Conservation (phyloP, 1,140 invertebrate species). For the Caerostris darwini region DNA sequence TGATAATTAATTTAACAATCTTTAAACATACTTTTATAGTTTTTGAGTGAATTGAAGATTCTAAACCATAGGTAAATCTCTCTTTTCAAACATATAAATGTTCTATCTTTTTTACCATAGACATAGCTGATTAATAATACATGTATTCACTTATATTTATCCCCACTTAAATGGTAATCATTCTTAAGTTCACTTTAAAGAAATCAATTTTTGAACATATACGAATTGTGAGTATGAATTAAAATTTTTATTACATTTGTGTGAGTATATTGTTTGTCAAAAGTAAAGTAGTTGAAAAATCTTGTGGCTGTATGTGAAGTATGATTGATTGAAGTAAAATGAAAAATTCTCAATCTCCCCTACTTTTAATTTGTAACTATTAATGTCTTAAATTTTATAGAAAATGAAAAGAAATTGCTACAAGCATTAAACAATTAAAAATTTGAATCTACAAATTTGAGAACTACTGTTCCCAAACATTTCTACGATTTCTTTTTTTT, state of each 20-base stretch:
- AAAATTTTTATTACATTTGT: not conserved
- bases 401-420: too few relatives aligned
- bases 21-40: too few relatives aligned
- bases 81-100: too few relatives aligned
- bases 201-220: not conserved
- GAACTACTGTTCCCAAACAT: conserved; percentile 67
- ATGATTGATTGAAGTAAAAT: not conserved
- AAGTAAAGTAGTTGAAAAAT: not conserved
- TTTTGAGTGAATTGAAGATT: too few relatives aligned
- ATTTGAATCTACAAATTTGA: conserved; percentile 10
- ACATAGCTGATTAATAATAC: too few relatives aligned
- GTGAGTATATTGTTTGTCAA: not conserved
- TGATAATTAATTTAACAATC: too few relatives aligned
- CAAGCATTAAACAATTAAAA: too few relatives aligned
- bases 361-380: not conserved
- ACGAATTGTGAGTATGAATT: not conserved
- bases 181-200: not conserved
- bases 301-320: not conserved
- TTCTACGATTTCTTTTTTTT: not conserved
- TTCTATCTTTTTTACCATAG: too few relatives aligned
- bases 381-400: too few relatives aligned
- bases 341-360: not conserved
- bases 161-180: conserved; percentile 1
- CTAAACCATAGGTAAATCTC: too few relatives aligned
- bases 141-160: too few relatives aligned